phyloP scores from a whole-genome alignment of 2,888 invertebrate genomes.

The Cerastis leucographa region DNA sequence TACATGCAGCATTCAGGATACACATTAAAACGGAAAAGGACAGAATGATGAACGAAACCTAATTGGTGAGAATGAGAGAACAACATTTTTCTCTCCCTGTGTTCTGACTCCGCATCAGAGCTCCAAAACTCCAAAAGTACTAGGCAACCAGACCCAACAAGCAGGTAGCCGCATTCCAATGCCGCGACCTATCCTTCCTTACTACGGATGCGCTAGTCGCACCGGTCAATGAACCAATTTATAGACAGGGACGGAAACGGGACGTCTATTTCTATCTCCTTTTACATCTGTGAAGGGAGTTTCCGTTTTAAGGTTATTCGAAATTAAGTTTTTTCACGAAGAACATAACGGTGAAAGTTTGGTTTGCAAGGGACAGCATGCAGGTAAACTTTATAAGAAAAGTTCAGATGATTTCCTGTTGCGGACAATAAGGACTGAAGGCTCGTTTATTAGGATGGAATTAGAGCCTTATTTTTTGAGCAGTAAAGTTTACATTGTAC shows the following conservation, averaged over 20 bases:
- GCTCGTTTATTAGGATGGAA: constrained; percentile 43
- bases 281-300: constrained; percentile 42
- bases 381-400: constrained; percentile 77
- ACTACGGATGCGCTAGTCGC: constrained; percentile 76
- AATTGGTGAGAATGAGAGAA: constrained; percentile 11
- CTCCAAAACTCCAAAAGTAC: constrained; percentile 85
- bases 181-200: constrained; percentile 74
- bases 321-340: constrained; percentile 50
- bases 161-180: constrained; percentile 81
- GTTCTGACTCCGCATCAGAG: constrained; percentile 74
- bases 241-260: constrained; percentile 84
- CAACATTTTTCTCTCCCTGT: constrained; percentile 10
- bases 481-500: constrained; percentile 63
- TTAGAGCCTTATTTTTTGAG: constrained; percentile 54
- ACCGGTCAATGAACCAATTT: constrained; percentile 80
- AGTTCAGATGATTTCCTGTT: constrained; percentile 76
- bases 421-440: constrained; percentile 70
- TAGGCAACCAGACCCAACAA: constrained; percentile 77
- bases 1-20: neutral
- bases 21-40: constrained; percentile 12
- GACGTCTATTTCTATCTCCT: constrained; percentile 75
- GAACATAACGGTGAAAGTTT: constrained; percentile 53
- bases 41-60: neutral
- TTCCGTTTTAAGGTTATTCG: neutral
- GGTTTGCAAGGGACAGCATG: constrained; percentile 64